Evolutionary conservation across 1,140 invertebrate genomes (phyloP).

Genomic region (Cepaea nemoralis): DNA sequence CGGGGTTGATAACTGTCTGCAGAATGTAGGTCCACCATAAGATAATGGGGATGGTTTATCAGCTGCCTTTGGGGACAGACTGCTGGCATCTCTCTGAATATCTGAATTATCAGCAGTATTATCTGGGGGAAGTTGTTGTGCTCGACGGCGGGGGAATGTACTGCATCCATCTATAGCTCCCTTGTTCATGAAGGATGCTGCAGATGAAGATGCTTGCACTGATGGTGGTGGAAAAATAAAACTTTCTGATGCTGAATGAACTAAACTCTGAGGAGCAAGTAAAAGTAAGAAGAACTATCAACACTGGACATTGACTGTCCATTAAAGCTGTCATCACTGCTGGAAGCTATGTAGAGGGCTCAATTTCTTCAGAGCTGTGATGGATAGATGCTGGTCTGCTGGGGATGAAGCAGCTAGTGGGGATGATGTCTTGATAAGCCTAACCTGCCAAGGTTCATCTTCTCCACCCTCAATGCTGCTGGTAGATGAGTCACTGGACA

Average conservation of each 20-base stretch:
- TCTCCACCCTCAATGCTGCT: conserved; percentile 58
- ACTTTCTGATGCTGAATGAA: not conserved
- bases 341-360: conserved; percentile 61
- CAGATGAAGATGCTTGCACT: not conserved
- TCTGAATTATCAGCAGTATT: too few relatives aligned
- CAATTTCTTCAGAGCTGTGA: conserved; percentile 55
- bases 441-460: not conserved
- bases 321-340: conserved; percentile 55
- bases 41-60: too few relatives aligned
- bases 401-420: too few relatives aligned
- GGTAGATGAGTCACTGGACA: conserved; percentile 47
- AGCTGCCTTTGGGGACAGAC: too few relatives aligned
- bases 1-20: conserved; percentile 17
- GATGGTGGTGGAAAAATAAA: not conserved
- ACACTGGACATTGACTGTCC: not conserved
- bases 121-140: too few relatives aligned
- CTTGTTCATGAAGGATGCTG: not conserved
- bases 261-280: not conserved
- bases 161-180: conserved; percentile 15
- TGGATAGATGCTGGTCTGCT: not conserved
- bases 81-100: too few relatives aligned
- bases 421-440: too few relatives aligned
- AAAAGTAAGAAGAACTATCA: not conserved
- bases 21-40: not conserved
- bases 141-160: conserved; percentile 14